These are phyloP conservation scores for Panthera leo DNA, from an alignment of 2,113 vertebrate species.

Conservation along the genomic window DNA sequence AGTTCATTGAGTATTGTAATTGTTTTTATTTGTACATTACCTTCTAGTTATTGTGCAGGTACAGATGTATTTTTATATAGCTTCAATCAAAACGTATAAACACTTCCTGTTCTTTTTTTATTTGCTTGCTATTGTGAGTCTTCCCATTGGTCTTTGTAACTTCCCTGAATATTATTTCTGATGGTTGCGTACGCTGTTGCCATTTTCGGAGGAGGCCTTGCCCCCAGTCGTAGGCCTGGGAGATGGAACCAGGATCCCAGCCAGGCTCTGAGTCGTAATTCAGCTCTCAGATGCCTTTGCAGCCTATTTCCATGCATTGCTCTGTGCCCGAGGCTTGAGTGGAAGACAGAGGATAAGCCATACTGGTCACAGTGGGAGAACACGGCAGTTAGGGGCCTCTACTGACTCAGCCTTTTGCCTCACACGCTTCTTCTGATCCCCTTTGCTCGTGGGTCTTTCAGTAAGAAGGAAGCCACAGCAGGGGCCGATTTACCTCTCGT, in stretches of 20 bases:
- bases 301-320: not conserved
- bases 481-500: not conserved
- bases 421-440: not conserved
- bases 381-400: not conserved
- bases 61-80: not conserved
- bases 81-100: not conserved
- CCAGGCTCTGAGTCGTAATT: not conserved
- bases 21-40: not conserved
- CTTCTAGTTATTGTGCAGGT: not conserved
- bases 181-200: not conserved
- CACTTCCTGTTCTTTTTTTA: not conserved
- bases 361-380: fast-evolving
- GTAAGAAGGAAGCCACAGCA: not conserved
- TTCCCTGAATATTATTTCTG: not conserved
- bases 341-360: fast-evolving
- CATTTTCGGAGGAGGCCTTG: not conserved
- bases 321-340: not conserved
- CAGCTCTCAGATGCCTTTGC: not conserved
- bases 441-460: not conserved
- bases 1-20: not conserved
- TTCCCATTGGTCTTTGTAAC: not conserved
- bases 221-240: too few species aligned
- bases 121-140: not conserved
- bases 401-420: not conserved
- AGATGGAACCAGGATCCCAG: not conserved